Evolutionary conservation across 2,888 invertebrate species (phyloP).

Genomic region (Pinctada fucata): DNA sequence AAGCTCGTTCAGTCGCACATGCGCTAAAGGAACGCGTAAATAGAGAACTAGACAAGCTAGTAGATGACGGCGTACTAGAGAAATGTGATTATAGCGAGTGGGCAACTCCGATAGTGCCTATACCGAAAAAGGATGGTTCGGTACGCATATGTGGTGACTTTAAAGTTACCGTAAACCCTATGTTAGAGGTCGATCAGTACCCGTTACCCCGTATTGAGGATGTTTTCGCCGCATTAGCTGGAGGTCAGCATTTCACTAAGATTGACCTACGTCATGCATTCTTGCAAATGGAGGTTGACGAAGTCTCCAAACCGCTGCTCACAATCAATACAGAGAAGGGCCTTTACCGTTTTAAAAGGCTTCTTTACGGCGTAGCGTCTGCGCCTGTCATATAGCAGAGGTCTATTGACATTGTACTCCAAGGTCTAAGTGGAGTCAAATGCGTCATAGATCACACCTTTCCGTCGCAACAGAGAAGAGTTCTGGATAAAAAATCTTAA

Average conservation of each 20-base stretch:
- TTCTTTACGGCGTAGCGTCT: background rate
- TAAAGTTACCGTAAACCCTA: constrained; percentile 36
- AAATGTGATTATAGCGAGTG: constrained; percentile 29
- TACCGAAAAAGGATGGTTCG: constrained; percentile 15
- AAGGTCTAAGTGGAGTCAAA: constrained; percentile 14
- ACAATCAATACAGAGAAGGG: constrained; percentile 29
- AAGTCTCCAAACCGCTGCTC: constrained; percentile 2
- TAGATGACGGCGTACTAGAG: constrained; percentile 10
- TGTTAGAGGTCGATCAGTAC: constrained; percentile 27
- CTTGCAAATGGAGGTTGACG: constrained; percentile 8
- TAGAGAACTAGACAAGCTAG: constrained; percentile 18
- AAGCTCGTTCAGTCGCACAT: constrained; percentile 25
- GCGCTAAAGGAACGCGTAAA: constrained; percentile 16
- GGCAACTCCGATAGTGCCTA: constrained; percentile 29
- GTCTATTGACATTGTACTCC: constrained; percentile 44
- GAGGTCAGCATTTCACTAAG: constrained; percentile 41
- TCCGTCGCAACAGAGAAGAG: too few relatives aligned
- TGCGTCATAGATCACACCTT: constrained; percentile 33
- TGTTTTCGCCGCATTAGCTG: constrained; percentile 51
- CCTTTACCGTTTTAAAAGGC: constrained; percentile 23
- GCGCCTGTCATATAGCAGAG: constrained; percentile 65
- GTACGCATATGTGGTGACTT: constrained; percentile 48
- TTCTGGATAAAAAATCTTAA: too few relatives aligned
- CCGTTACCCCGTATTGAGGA: constrained; percentile 45
- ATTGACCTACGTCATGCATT: constrained; percentile 34